Percentiles rank a stretch among this genome's conserved stretches.
Conservation (phyloP, 2,888 invertebrate genomes). For the Oligia latruncula region DNA sequence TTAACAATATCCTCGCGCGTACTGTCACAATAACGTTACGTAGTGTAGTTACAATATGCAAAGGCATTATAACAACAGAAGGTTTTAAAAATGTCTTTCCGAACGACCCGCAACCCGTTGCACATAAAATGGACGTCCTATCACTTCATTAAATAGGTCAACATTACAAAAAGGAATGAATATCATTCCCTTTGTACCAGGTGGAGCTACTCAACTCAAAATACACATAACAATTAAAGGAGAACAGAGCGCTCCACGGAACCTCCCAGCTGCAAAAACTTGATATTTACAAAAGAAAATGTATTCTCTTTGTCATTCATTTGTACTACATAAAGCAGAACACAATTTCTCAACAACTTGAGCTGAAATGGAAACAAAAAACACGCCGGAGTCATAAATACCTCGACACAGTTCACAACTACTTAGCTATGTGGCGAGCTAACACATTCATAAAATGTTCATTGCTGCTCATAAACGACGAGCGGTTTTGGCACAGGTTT, state of each 20-base stretch:
- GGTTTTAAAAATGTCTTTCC: background rate
- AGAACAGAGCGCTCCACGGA: slow-evolving; percentile 21
- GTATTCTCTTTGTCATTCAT: slow-evolving; percentile 66
- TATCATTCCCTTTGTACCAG: slow-evolving; percentile 25
- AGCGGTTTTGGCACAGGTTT: slow-evolving; percentile 54
- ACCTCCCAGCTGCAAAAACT: slow-evolving; percentile 37
- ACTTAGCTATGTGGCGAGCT: slow-evolving; percentile 61
- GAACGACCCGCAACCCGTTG: background rate
- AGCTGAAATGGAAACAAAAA: slow-evolving; percentile 55
- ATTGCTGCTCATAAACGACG: slow-evolving; percentile 56
- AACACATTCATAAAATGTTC: slow-evolving; percentile 64
- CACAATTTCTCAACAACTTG: slow-evolving; percentile 52
- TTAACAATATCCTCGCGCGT: background rate
- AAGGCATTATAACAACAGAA: background rate
- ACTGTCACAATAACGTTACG: background rate
- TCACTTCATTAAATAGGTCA: slow-evolving; percentile 26
- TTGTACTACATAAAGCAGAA: slow-evolving; percentile 52
- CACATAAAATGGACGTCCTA: slow-evolving; percentile 1
- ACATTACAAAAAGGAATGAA: slow-evolving; percentile 17
- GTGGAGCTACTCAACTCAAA: slow-evolving; percentile 32
- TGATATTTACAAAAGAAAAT: slow-evolving; percentile 63
- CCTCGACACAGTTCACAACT: slow-evolving; percentile 56
- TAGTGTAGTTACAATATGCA: background rate
- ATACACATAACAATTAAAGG: slow-evolving; percentile 53
- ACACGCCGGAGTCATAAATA: slow-evolving; percentile 53